Evolutionary conservation across 2,888 invertebrate species (phyloP).

Genomic region (Athalia circularis): DNA sequence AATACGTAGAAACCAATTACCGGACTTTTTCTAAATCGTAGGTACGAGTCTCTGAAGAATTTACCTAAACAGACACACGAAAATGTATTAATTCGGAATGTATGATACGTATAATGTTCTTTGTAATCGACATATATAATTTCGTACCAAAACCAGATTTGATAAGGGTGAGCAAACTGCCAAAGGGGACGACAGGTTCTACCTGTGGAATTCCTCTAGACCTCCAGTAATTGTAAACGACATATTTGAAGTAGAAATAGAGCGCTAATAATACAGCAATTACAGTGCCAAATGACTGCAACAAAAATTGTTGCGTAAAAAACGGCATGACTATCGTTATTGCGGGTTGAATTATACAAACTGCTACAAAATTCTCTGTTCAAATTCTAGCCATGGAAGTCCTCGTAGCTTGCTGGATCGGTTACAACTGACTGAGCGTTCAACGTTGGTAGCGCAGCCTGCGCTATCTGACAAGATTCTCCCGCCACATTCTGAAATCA

Average conservation of each 20-base stretch:
- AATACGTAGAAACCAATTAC: conserved; percentile 64
- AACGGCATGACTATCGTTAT: no score
- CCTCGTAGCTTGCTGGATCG: no score
- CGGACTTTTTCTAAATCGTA: conserved; percentile 55
- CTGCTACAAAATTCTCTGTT: no score
- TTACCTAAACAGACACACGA: conserved; percentile 55
- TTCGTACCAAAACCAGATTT: not conserved
- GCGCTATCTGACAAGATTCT: no score
- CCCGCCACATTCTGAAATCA: no score
- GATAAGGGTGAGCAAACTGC: not conserved
- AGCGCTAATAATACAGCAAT: not conserved
- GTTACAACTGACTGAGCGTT: no score
- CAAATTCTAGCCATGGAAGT: no score
- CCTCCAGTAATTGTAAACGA: conserved; percentile 10
- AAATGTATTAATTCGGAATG: not conserved
- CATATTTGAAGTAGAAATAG: not conserved
- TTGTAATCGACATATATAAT: not conserved
- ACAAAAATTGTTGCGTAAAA: no score
- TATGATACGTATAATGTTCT: not conserved
- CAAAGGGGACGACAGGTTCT: not conserved
- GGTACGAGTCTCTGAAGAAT: conserved; percentile 55
- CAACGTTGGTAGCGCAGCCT: no score
- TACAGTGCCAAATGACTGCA: not conserved
- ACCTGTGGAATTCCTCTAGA: not conserved
- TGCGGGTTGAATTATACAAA: no score